Percentiles rank a stretch among this genome's conserved stretches.
Evolutionary conservation across 2,113 vertebrate genomes (phyloP).

Genomic region (Bagarius yarrelli): DNA sequence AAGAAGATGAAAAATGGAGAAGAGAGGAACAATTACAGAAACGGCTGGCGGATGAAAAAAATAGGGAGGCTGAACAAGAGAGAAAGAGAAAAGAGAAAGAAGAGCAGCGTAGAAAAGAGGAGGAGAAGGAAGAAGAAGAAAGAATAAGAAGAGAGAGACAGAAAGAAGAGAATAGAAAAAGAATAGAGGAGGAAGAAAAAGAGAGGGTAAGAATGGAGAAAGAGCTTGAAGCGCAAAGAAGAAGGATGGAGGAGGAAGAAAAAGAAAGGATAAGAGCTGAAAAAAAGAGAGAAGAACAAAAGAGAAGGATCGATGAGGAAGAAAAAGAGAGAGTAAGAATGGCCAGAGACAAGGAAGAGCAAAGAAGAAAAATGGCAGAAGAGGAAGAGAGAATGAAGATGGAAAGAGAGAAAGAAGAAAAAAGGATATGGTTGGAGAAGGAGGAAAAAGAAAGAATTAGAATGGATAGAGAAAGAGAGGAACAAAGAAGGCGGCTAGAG

Average conservation of each 20-base stretch:
- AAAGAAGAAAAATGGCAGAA: not conserved
- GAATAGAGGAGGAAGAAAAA: not conserved
- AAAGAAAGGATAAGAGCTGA: not conserved
- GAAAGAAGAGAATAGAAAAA: not conserved
- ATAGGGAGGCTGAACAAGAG: constrained; percentile 44
- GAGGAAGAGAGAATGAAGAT: not conserved
- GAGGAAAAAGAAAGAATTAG: not conserved
- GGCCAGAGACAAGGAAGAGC: not conserved
- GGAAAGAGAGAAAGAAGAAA: not conserved
- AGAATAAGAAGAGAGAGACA: not conserved
- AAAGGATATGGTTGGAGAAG: not conserved
- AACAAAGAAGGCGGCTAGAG: not conserved
- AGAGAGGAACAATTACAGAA: not conserved
- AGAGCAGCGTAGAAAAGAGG: constrained; percentile 13
- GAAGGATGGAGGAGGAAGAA: not conserved
- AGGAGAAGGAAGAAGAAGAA: constrained; percentile 19
- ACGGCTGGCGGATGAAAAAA: not conserved
- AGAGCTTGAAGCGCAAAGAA: not conserved
- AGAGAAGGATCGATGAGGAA: not conserved
- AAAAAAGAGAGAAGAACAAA: constrained; percentile 12
- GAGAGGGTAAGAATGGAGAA: constrained; percentile 3
- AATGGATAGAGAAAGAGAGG: not conserved
- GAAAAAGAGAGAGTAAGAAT: not conserved
- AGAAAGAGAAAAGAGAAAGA: constrained; percentile 19
- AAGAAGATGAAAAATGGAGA: not conserved